These are phyloP conservation scores for Nemurella pictetii DNA, from an alignment of 2,888 invertebrate genomes.

Conservation along the genomic window DNA sequence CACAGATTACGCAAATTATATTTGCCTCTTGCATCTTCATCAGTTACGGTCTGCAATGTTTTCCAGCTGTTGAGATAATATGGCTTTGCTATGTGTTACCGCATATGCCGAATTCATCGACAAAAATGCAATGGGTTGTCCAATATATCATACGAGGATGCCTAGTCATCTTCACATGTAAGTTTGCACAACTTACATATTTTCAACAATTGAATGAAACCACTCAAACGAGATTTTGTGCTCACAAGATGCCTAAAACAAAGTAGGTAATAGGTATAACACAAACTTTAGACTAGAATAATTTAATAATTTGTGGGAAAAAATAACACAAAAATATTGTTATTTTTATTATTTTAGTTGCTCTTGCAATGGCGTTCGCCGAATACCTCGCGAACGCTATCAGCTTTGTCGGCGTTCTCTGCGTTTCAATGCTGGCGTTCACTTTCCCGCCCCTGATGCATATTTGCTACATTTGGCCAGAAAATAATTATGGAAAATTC, in stretches of 20 bases:
- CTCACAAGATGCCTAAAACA: no score
- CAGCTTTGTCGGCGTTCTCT: slow-evolving; percentile 17
- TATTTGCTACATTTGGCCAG: neutral
- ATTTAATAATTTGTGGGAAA: no score
- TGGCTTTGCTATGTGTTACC: slow-evolving; percentile 79
- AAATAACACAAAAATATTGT: no score
- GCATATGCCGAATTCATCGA: slow-evolving; percentile 62
- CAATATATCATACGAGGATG: slow-evolving; percentile 76
- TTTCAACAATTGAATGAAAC: neutral
- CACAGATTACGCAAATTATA: slow-evolving; percentile 52
- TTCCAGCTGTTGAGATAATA: slow-evolving; percentile 90
- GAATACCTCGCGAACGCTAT: slow-evolving; percentile 1
- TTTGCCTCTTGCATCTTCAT: slow-evolving; percentile 82
- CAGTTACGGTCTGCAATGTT: slow-evolving; percentile 90
- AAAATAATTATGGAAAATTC: slow-evolving; percentile 33
- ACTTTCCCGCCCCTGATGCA: slow-evolving; percentile 19
- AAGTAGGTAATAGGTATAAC: no score
- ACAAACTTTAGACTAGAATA: no score
- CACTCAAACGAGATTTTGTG: no score
- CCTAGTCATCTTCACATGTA: slow-evolving; percentile 82
- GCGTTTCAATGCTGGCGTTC: slow-evolving; percentile 14
- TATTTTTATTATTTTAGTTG: neutral
- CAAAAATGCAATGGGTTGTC: slow-evolving; percentile 60
- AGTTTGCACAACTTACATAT: slow-evolving; percentile 54
- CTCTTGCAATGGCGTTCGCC: neutral